phyloP scores from a whole-genome alignment of 2,888 invertebrate species.

The Arge pagana region DNA sequence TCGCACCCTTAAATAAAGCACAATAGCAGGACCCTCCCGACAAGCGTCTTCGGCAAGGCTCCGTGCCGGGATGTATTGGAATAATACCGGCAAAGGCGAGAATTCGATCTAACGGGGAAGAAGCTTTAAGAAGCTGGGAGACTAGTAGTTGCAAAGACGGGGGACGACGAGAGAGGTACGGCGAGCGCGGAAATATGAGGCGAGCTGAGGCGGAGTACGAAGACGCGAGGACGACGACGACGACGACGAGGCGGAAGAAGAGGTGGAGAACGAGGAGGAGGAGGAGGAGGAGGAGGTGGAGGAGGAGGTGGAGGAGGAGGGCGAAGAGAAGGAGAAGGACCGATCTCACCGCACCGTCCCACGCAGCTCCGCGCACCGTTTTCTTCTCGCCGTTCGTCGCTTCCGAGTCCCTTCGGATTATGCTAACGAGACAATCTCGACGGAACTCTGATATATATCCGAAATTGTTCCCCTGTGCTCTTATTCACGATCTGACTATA shows the following conservation, averaged over 20 bases:
- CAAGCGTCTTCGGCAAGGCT: constrained; percentile 21
- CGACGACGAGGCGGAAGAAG: constrained; percentile 14
- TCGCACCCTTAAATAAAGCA: constrained; percentile 35
- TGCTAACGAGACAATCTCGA: constrained; percentile 49
- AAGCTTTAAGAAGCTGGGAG: background rate
- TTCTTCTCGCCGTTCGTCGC: no score
- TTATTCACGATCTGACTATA: no score
- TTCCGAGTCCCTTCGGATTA: constrained; percentile 45
- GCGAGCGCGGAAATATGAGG: no score
- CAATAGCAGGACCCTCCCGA: constrained; percentile 24
- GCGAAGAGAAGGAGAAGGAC: no score
- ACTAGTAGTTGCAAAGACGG: no score
- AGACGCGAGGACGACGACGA: constrained; percentile 17
- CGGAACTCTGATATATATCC: constrained; percentile 28
- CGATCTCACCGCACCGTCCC: no score
- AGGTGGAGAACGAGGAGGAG: constrained; percentile 25
- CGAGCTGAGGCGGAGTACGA: constrained; percentile 11
- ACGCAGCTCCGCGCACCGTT: no score
- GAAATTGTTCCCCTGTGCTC: constrained; percentile 7
- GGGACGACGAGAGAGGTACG: no score
- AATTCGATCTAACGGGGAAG: constrained; percentile 25
- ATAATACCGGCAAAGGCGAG: constrained; percentile 25
- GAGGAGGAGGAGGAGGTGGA: constrained; percentile 22
- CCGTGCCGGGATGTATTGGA: constrained; percentile 24
- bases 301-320: background rate